phyloP scores from a whole-genome alignment of 2,888 invertebrate genomes.

The Drosophila siamana region DNA sequence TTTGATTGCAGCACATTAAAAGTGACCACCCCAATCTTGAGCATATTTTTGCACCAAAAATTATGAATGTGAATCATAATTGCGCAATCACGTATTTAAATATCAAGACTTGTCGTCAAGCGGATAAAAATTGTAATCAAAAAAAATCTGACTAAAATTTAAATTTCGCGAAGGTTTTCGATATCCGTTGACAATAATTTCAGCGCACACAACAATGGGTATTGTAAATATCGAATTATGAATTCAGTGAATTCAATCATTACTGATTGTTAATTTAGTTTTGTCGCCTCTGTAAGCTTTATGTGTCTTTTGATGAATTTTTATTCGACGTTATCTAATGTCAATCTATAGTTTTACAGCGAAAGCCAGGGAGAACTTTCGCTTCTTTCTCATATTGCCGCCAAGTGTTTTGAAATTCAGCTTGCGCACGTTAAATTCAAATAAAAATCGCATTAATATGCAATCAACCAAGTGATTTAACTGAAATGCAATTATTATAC shows the following conservation, averaged over 20 bases:
- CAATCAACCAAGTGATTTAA: conserved; percentile 62
- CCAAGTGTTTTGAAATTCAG: conserved; percentile 57
- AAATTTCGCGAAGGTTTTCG: too few relatives aligned
- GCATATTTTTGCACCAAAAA: background rate
- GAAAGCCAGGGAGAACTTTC: background rate
- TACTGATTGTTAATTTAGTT: too few relatives aligned
- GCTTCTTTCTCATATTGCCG: background rate
- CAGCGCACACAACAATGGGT: too few relatives aligned
- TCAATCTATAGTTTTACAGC: background rate
- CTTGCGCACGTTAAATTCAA: conserved; percentile 45
- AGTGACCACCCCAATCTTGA: conserved; percentile 1
- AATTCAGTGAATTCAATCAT: too few relatives aligned
- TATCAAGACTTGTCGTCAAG: too few relatives aligned
- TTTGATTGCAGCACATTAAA: conserved; percentile 36
- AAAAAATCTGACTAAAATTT: too few relatives aligned
- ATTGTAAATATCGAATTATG: too few relatives aligned
- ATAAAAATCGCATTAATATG: conserved; percentile 62
- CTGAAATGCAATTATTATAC: conserved; percentile 29
- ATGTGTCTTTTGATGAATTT: too few relatives aligned
- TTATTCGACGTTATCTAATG: background rate
- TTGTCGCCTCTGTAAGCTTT: too few relatives aligned
- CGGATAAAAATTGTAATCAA: too few relatives aligned
- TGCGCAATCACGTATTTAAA: background rate
- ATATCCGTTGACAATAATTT: too few relatives aligned
- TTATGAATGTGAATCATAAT: background rate